Evolutionary conservation across 2,888 invertebrate genomes (phyloP).

Genomic region (Falcaria lacertinaria): DNA sequence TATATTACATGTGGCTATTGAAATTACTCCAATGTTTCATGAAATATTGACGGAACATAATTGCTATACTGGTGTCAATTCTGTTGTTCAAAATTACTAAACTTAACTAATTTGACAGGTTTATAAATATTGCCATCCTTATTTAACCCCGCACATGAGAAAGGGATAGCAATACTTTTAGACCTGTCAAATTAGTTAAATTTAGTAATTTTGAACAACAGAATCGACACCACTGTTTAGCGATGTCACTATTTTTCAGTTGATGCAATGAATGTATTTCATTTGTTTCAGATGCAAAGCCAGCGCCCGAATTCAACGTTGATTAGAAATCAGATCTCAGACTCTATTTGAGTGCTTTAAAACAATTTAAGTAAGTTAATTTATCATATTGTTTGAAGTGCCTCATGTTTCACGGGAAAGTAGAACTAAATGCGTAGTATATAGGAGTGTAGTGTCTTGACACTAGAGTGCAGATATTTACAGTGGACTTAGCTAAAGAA

Average conservation of each 20-base stretch:
- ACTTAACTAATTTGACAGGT: too few relatives aligned
- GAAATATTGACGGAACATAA: too few relatives aligned
- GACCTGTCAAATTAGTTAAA: too few relatives aligned
- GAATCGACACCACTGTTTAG: too few relatives aligned
- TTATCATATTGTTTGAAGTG: slow-evolving; percentile 20
- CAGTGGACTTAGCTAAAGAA: slow-evolving; percentile 26
- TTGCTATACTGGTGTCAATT: too few relatives aligned
- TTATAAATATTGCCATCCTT: too few relatives aligned
- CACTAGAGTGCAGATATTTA: slow-evolving; percentile 22
- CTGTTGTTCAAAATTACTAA: too few relatives aligned
- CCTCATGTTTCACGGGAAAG: slow-evolving; percentile 13
- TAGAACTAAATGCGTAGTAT: not conserved
- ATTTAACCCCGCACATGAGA: too few relatives aligned
- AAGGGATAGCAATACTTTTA: too few relatives aligned
- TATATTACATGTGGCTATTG: too few relatives aligned
- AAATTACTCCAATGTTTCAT: too few relatives aligned
- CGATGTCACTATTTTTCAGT: not conserved
- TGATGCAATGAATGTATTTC: not conserved
- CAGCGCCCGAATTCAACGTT: not conserved
- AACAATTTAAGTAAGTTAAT: slow-evolving; percentile 5
- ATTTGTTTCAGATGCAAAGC: slow-evolving; percentile 15
- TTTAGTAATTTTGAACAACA: too few relatives aligned
- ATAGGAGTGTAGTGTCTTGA: slow-evolving; percentile 27
- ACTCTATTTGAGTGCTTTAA: slow-evolving; percentile 4
- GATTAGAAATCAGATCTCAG: not conserved